These are phyloP conservation scores for Leptinotarsa texana DNA, from an alignment of 1,140 invertebrate species.

Conservation along the genomic window DNA sequence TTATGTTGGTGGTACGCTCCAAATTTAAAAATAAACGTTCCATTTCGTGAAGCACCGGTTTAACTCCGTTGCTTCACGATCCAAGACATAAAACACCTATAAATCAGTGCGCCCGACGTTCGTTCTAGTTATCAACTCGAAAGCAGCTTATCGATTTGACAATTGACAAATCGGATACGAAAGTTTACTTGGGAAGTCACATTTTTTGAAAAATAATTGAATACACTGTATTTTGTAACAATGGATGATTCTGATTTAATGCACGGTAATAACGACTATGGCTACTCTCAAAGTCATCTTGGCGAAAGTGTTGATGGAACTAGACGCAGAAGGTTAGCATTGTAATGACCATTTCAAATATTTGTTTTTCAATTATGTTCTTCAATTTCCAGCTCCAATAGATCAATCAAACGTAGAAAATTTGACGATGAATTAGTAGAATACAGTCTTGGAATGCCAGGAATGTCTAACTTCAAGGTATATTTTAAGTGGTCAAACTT, in stretches of 20 bases:
- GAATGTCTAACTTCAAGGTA: constrained; percentile 61
- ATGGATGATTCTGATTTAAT: constrained; percentile 27
- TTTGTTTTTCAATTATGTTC: background rate
- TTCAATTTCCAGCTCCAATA: constrained; percentile 71
- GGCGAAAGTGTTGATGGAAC: constrained; percentile 23
- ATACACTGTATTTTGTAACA: constrained; percentile 10
- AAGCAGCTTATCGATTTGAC: no score
- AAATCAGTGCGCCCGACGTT: no score
- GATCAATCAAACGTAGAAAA: constrained; percentile 92
- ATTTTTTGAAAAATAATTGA: background rate
- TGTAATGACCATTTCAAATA: no score
- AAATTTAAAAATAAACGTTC: no score
- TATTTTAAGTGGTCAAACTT: background rate
- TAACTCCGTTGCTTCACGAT: no score
- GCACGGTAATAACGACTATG: constrained; percentile 20
- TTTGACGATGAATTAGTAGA: constrained; percentile 97
- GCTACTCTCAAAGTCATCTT: constrained; percentile 21
- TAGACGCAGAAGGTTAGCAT: constrained; percentile 24
- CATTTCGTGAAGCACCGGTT: no score
- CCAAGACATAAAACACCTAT: no score
- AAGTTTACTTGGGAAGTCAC: no score
- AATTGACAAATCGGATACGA: no score
- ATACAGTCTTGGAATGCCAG: constrained; percentile 74
- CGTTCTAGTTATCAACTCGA: no score
- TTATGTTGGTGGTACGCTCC: no score